Evolutionary conservation across 2,888 invertebrate genomes (phyloP).

Genomic region (Morpho achilles): DNA sequence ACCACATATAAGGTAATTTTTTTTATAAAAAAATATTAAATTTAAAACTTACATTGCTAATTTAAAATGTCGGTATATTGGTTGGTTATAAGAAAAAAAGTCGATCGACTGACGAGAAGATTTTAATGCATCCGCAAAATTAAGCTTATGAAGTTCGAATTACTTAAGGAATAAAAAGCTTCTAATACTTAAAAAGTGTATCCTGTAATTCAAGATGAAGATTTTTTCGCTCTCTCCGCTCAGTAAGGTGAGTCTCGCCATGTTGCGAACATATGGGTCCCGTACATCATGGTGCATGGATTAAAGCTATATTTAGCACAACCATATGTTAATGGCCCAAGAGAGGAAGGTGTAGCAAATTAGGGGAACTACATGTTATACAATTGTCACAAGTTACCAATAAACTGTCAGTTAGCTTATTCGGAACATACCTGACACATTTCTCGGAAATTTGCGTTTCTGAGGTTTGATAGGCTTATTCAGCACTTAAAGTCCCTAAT

Average conservation of each 20-base stretch:
- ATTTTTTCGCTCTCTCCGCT: constrained; percentile 66
- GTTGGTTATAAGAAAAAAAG: too few species aligned
- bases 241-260: constrained; percentile 63
- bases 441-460: too few species aligned
- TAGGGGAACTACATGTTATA: constrained; percentile 29
- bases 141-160: neutral
- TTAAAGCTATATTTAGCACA: constrained; percentile 64
- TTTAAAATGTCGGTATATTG: too few species aligned
- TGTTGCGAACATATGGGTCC: constrained; percentile 71
- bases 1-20: too few species aligned
- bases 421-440: too few species aligned
- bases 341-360: constrained; percentile 47
- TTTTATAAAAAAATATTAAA: too few species aligned
- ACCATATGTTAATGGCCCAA: constrained; percentile 59
- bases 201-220: constrained; percentile 73
- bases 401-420: too few species aligned
- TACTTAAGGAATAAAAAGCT: constrained; percentile 30
- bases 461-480: too few species aligned
- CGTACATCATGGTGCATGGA: constrained; percentile 47
- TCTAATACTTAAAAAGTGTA: constrained; percentile 57
- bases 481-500: too few species aligned
- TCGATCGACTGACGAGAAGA: neutral
- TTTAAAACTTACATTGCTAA: too few species aligned
- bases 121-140: neutral
- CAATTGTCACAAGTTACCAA: too few species aligned